Evolutionary conservation across 2,888 invertebrate species (phyloP).

Genomic region (Uloborus plumipes): DNA sequence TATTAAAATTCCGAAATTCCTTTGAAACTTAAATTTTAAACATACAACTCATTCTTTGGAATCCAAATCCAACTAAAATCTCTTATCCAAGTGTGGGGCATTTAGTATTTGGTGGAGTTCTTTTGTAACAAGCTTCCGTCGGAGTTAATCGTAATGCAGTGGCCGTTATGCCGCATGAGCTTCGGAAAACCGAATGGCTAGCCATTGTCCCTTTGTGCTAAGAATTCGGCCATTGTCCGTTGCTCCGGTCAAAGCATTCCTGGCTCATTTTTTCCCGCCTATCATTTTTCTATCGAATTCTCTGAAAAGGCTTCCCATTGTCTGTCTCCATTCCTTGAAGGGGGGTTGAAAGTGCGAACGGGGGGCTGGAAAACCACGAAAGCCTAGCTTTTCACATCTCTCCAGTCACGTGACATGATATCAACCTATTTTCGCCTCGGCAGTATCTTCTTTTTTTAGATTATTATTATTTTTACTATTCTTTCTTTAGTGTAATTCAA

Average conservation of each 20-base stretch:
- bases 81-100: too few species aligned
- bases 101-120: too few species aligned
- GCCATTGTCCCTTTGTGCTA: slow-evolving; percentile 34
- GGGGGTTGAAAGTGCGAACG: slow-evolving; percentile 9
- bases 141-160: not conserved
- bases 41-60: too few species aligned
- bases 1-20: too few species aligned
- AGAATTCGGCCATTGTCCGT: slow-evolving; percentile 54
- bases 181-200: slow-evolving; percentile 12
- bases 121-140: too few species aligned
- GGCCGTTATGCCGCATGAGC: not conserved
- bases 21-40: too few species aligned
- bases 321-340: slow-evolving; percentile 49
- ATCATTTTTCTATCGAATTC: slow-evolving; percentile 55
- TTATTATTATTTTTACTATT: slow-evolving; percentile 13
- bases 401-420: slow-evolving; percentile 51
- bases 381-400: slow-evolving; percentile 46
- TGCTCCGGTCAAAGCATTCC: slow-evolving; percentile 20
- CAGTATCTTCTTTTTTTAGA: slow-evolving; percentile 31
- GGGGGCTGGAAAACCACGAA: slow-evolving; percentile 25
- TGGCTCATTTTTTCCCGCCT: slow-evolving; percentile 43
- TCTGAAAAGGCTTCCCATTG: slow-evolving; percentile 56
- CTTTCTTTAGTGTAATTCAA: slow-evolving; percentile 54
- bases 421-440: slow-evolving; percentile 54
- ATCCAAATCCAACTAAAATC: too few species aligned